These are phyloP conservation scores for Drosophila fungiperda DNA, from an alignment of 2,888 invertebrate species.

Conservation along the genomic window DNA sequence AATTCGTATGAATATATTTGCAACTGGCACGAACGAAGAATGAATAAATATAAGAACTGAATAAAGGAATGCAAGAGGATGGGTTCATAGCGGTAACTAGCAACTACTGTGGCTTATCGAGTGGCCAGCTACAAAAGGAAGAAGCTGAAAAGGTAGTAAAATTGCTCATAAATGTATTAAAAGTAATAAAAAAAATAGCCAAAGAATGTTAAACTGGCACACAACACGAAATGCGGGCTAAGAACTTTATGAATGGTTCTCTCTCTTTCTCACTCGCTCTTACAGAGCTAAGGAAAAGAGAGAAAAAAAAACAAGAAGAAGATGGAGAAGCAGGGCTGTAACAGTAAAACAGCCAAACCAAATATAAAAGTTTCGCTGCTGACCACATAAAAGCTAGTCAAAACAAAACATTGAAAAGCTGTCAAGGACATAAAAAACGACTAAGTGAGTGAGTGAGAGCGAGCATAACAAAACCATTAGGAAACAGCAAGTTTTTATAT, in stretches of 20 bases:
- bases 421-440: conserved; percentile 20
- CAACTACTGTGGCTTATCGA: conserved; percentile 47
- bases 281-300: conserved; percentile 10
- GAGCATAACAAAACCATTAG: background rate
- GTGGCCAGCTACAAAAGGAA: conserved; percentile 43
- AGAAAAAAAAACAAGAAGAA: background rate
- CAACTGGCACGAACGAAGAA: conserved; percentile 41
- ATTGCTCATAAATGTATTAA: conserved; percentile 67
- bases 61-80: background rate
- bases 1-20: conserved; percentile 55
- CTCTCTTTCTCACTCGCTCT: conserved; percentile 21
- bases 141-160: conserved; percentile 16
- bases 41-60: conserved; percentile 11
- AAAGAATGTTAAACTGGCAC: conserved; percentile 6
- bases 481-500: background rate
- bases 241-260: conserved; percentile 32
- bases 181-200: conserved; percentile 20
- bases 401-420: conserved; percentile 47
- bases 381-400: conserved; percentile 24
- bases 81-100: background rate
- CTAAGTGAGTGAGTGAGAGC: background rate
- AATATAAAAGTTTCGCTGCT: background rate
- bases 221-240: background rate
- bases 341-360: conserved; percentile 1
- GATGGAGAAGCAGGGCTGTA: conserved; percentile 10